Base-by-base conservation (phyloP, 2,797 vertebrate species). In the Neostethus bicornis region DNA sequence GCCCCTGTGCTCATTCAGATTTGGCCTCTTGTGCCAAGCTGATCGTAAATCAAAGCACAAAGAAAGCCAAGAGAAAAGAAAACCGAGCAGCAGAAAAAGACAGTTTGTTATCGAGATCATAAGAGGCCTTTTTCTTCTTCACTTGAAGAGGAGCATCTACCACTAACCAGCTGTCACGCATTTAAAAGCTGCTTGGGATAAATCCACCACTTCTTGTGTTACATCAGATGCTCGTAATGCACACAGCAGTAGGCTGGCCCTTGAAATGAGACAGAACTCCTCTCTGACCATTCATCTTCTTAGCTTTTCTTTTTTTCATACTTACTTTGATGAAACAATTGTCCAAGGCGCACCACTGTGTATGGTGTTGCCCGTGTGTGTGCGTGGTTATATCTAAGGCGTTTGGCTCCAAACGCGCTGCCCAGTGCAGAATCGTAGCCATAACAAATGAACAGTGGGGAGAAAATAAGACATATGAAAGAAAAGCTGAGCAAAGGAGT, bases 401-500 rank as follows among this genome's bases (percentile, higher is more conserved):
- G 54, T 73, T 88, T 91, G 89, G 90, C 89, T 88, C 79, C 80
- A 88, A 91, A 90, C 80, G 9, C 85, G 86, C 90, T 90, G 85
- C 72, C 89, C 89, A 87, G 85, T 91, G 90, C 91, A 91, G 84
- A 91, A 90, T 90, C 79, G 67, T 66, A 83, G 86, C 86, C 87
- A 86, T 91, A 89, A 89, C 86, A 90, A 90, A 90, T 82, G 84
- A 89, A 87, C 84, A 80, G 79, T 81, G 85, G 73, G 80, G 73
- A 81, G 75, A 88, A 88, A 89, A 89, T 87, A 88, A 91, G 90
- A 92, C 88, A 86, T 91, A 88, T 88, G 86, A 90, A 90, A 87
- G 88, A 87, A 88, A 88, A 90, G 89, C 88, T 89, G 88, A 92
- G 89, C 86, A 90, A 89, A 90, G 86, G 84, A 85, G 81, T 87